Evolutionary conservation across 2,888 invertebrate species (phyloP), one percentile per base, ranked within the genome.

Genomic region (Choreutis nemorana): DNA sequence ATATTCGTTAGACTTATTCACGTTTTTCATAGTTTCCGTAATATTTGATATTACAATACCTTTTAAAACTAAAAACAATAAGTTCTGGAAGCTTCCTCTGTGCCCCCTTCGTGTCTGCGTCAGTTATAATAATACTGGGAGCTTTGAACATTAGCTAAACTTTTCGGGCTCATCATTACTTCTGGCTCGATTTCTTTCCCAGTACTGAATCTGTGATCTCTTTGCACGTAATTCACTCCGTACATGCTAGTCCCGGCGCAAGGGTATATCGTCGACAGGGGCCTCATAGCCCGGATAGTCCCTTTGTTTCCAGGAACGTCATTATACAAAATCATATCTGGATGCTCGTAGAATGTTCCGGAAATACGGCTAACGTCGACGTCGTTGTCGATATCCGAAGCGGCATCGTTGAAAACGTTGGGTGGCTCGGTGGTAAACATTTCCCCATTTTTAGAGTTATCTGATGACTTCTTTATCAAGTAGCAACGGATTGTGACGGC

Each of bases 261-360:
- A 2, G 78, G 78, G 29, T 77, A 77, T 18, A 78, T 65, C 1
- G 78, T 73, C 4, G 77, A 73, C 7, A 78, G 32, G 2, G 78
- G 78, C 31, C 67, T 60, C 77, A 78, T 77, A 5, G 78, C 73
- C 38, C 75, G 50, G 0, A 78, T 29, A 3, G 73, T 67, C 3
- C 70, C 66, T 41, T 59, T 67, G 13, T 46, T 55, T 1, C 65
- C 70, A 18, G 65, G 64, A 8, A 59, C 46, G 35, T 75, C 73
- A 45, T 65, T 67, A 28, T 75, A 78, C 1, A 77, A 41, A 22
- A 77, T 75, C 77, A 77, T 75, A 31, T 78, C 78, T 24, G 78
- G 78, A 44, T 78, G 77, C 37, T 78, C 78, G 33, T 73, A 71
- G 48, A 77, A 78, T 0, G 68, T 67, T 41, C 77, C 78, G 39